Evolutionary conservation across 2,888 invertebrate genomes (phyloP).

Genomic region (Danaus chrysippus): DNA sequence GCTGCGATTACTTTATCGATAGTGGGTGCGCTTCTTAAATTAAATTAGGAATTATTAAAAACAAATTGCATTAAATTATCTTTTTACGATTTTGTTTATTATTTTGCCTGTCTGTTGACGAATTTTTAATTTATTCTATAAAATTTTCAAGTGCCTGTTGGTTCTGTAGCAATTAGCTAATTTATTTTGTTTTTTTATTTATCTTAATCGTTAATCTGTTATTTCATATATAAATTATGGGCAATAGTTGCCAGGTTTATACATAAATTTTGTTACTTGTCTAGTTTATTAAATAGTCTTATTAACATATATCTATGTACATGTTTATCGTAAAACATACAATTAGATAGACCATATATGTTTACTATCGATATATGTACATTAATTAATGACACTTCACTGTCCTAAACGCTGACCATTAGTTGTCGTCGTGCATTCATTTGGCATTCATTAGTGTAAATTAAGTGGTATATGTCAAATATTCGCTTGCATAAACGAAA

Average conservation of each 20-base stretch:
- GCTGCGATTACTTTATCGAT: constrained; percentile 40
- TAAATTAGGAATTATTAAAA: constrained; percentile 12
- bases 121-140: too few species aligned
- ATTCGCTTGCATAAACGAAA: constrained; percentile 61
- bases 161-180: too few species aligned
- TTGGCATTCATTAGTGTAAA: constrained; percentile 74
- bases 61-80: constrained; percentile 1
- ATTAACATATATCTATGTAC: too few species aligned
- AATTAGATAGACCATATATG: not conserved
- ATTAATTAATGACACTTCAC: constrained; percentile 19
- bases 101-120: not conserved
- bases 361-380: constrained; percentile 14
- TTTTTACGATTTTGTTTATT: not conserved
- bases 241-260: too few species aligned
- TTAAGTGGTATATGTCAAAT: constrained; percentile 78
- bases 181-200: too few species aligned
- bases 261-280: too few species aligned
- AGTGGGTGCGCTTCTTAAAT: constrained; percentile 22
- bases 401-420: constrained; percentile 39
- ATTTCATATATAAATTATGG: too few species aligned
- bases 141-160: too few species aligned
- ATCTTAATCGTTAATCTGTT: too few species aligned
- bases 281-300: too few species aligned
- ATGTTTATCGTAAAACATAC: too few species aligned
- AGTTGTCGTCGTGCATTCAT: constrained; percentile 64